Base-by-base conservation (phyloP, 1,140 invertebrate species). In the Ctenoplectra terminalis region DNA sequence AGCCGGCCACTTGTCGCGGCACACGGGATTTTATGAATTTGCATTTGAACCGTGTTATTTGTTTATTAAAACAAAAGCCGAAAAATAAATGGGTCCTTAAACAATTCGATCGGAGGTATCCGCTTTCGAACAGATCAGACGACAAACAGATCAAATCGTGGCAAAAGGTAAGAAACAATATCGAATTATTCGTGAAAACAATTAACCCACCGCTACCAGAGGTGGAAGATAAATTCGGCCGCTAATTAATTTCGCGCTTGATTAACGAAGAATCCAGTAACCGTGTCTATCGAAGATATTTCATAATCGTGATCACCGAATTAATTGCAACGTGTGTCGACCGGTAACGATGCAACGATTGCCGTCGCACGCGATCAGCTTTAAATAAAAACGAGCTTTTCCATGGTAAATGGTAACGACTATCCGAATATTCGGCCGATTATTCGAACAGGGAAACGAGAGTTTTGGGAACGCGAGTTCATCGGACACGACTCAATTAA, bases 401-500 rank as follows among this genome's bases (percentile, higher is more conserved):
- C 13, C 13, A 29, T 1, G 15, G 20, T 0, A 31, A 9, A n/a
- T n/a, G n/a, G n/a, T n/a, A 26, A 37, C 26, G 70, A 43, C 20
- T 34, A 31, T 31, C 8, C 31, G 9, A 37, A 23, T 2, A 23
- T 29, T 29, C 31, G 31, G 29, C 17, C 23, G 72, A 63, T 63
- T 64, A 52, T 52, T 54, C 37, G 34, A 63, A 54, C 46, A 31
- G n/a, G n/a, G n/a, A n/a, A n/a, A n/a, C 40, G 7, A 11, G 46
- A 23, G 20, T 34, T 29, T 34, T 37, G 60, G 29, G 2, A 60
- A 26, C 37, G 43, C 43, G 66, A 48, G 20, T 31, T 26, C 26
- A 23, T 48, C 31, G 66, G 29, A 34, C 46, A n/a, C 64, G 64
- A 78, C 52, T 78, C 54, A 70, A 78, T 79, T 71, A 79, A 79